Evolutionary conservation across 2,888 invertebrate species (phyloP).

Genomic region (Mythimna impura): DNA sequence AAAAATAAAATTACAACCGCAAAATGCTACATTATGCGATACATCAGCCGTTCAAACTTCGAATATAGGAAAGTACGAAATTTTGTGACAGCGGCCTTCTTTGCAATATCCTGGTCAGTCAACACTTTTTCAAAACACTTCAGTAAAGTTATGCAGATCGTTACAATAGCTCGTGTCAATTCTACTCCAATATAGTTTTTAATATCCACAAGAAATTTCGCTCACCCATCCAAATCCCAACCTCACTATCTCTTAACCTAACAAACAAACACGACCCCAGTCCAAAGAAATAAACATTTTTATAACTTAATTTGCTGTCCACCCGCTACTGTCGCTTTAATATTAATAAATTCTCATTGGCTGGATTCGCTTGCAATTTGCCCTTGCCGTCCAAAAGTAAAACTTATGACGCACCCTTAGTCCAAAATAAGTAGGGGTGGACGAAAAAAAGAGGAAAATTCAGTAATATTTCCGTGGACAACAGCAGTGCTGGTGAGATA

Average conservation of each 20-base stretch:
- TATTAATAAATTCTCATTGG: constrained; percentile 90
- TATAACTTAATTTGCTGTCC: constrained; percentile 80
- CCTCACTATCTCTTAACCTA: constrained; percentile 11
- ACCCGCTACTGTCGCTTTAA: constrained; percentile 80
- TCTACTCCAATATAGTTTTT: not conserved
- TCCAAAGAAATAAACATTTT: constrained; percentile 74
- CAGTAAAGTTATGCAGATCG: not conserved
- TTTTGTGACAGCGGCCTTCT: too few relatives aligned
- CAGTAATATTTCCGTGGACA: constrained; percentile 57
- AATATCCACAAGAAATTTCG: not conserved
- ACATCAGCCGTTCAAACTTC: too few relatives aligned
- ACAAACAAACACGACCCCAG: constrained; percentile 38
- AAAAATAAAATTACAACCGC: too few relatives aligned
- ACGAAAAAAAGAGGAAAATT: constrained; percentile 60
- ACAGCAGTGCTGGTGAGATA: constrained; percentile 36
- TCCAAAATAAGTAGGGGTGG: constrained; percentile 82
- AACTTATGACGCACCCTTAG: constrained; percentile 85
- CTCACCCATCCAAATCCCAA: constrained; percentile 30
- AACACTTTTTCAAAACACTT: not conserved
- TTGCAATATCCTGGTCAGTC: too few relatives aligned
- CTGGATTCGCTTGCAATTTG: constrained; percentile 88
- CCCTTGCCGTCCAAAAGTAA: constrained; percentile 82
- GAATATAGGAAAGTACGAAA: too few relatives aligned
- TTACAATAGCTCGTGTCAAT: too few relatives aligned
- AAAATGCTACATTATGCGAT: too few relatives aligned